phyloP scores from a whole-genome alignment of 92 coral and sea anemone genomes.

The Heliopora coerulea region DNA sequence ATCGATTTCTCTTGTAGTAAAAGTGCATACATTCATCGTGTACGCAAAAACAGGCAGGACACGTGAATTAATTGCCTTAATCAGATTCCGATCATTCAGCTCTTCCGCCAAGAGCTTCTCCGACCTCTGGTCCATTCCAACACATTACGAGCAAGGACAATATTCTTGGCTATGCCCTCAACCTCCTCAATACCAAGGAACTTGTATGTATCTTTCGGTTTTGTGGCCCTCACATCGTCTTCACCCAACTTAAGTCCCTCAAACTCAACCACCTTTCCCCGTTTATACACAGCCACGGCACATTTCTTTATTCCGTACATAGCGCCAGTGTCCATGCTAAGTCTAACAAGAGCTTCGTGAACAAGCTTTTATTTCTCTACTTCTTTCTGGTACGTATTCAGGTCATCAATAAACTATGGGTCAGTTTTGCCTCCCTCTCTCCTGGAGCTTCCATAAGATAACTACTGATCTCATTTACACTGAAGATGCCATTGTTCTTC shows the following conservation, averaged over 20 bases:
- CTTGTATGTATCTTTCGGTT: not conserved
- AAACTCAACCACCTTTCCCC: constrained; percentile 4
- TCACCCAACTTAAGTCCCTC: not conserved
- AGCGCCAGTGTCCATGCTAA: not conserved
- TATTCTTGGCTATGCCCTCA: no score
- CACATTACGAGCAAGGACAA: no score
- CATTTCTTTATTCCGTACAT: constrained; percentile 16
- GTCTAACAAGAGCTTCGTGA: not conserved
- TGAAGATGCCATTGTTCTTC: no score
- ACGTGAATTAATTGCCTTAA: constrained; percentile 6
- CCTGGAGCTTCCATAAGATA: no score
- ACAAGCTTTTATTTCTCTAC: not conserved
- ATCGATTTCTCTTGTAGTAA: not conserved
- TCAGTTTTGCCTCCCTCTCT: no score
- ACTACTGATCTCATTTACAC: no score
- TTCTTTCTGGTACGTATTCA: no score
- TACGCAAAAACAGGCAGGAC: constrained; percentile 1
- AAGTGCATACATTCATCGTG: constrained; percentile 7
- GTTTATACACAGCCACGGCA: not conserved
- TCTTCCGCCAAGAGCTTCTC: constrained; percentile 9
- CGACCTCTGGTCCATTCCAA: not conserved
- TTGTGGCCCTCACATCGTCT: constrained; percentile 2
- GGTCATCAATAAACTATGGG: no score
- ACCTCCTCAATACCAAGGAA: constrained; percentile 23
- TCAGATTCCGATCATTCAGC: constrained; percentile 1